Evolutionary conservation across 2,888 invertebrate genomes (phyloP), one percentile per base, ranked within the genome.

Genomic region (Drosophila flavopinicola): DNA sequence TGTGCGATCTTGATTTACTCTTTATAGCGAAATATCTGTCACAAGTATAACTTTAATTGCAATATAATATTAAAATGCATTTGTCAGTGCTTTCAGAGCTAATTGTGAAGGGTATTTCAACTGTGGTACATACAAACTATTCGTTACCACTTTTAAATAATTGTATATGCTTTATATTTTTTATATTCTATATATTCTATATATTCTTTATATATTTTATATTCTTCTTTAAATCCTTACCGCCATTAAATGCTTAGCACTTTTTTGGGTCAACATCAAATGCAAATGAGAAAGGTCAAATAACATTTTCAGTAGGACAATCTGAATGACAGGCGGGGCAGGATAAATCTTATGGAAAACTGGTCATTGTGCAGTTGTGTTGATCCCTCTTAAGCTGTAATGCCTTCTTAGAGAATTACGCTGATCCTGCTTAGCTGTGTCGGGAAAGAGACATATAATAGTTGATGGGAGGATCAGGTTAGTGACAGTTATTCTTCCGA

Each of bases 341-440:
- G 33, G 17, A 13, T 6, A 15, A 49, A 38, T 39, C 13, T n/a
- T 17, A 27, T 2, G 27, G 13, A 20, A 11, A 20, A 25, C 32
- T 39, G 3, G 4, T 3, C 9, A 35, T 61, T 37, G 49, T 42
- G 2, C n/a, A 7, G 13, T 10, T 33, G 7, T 39, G 33, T 33
- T 60, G 32, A 60, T 47, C 61, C 48, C 9, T 56, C 56, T 25
- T 33, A 49, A 48, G 24, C 39, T 27, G 24, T 39, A 11, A 30
- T 24, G 38, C 20, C 10, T 38, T 45, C 35, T 32, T 10, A 2
- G 1, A n/a, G 33, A 30, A 33, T 59, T 59, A 44, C 6, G 59
- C 24, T 45, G 17, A 60, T 63, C 51, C 63, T 20, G 24, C 42
- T 58, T 30, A 42, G 24, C 6, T 39, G 23, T 24, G 39, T 20